Conservation (phyloP, 2,797 vertebrate species). For the Labeo calbasu region DNA sequence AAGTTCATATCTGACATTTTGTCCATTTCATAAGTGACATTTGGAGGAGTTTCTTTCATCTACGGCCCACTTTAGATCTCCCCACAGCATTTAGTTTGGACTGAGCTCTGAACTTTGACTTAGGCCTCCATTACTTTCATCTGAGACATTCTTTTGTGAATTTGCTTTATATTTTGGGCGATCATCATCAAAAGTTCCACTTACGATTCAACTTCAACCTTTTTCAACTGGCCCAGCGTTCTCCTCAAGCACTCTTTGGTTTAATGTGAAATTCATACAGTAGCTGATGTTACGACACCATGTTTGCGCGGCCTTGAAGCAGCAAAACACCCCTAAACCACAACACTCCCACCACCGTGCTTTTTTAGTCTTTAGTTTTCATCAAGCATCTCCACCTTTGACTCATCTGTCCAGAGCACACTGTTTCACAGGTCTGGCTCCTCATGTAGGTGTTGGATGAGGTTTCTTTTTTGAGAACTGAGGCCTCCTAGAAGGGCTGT, state of each 20-base stretch:
- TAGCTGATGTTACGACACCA: not conserved
- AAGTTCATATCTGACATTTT: slow-evolving; percentile 7
- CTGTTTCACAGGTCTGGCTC: slow-evolving; percentile 1
- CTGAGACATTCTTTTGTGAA: not conserved
- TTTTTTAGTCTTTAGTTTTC: not conserved
- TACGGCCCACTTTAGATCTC: not conserved
- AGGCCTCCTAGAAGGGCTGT: not conserved
- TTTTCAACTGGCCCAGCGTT: not conserved
- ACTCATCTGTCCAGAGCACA: slow-evolving; percentile 9
- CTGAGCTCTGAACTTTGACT: not conserved
- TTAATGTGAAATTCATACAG: slow-evolving; percentile 3
- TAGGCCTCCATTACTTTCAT: not conserved
- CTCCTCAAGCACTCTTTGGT: not conserved
- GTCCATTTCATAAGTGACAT: not conserved
- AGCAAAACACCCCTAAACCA: slow-evolving; percentile 10
- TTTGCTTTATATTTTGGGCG: slow-evolving; percentile 1
- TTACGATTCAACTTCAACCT: not conserved
- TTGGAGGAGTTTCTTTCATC: not conserved
- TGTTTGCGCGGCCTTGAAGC: not conserved
- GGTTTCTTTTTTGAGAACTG: not conserved
- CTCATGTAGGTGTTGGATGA: not conserved
- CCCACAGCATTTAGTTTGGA: not conserved
- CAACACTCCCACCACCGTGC: not conserved
- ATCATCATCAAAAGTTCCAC: not conserved
- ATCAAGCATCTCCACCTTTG: slow-evolving; percentile 2